These are phyloP conservation scores for Uropsilus gracilis DNA, from an alignment of 2,113 vertebrate genomes.

Conservation along the genomic window DNA sequence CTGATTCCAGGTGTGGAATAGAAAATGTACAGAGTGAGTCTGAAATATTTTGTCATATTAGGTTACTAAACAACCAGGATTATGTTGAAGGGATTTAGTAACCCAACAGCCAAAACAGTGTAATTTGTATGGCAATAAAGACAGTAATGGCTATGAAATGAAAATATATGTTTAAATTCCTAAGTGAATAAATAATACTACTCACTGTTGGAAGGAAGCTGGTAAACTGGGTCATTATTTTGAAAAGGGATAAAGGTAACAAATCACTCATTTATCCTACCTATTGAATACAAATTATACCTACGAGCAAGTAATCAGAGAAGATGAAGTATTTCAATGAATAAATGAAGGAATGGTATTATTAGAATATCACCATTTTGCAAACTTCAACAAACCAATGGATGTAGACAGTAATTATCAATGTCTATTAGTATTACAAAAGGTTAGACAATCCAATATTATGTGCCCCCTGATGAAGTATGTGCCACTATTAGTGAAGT, in stretches of 20 bases:
- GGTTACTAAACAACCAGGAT: not conserved
- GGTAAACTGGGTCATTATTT: slow-evolving; percentile 47
- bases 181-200: slow-evolving; percentile 9
- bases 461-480: not conserved
- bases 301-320: not conserved
- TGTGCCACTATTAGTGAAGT: not conserved
- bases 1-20: not conserved
- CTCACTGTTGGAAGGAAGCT: not conserved
- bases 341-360: not conserved
- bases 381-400: slow-evolving; percentile 36
- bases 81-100: not conserved
- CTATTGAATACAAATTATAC: slow-evolving; percentile 23
- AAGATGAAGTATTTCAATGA: slow-evolving; percentile 1
- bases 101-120: not conserved
- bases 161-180: slow-evolving; percentile 36
- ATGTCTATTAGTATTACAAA: slow-evolving; percentile 8
- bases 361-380: slow-evolving; percentile 12
- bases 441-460: not conserved
- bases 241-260: slow-evolving; percentile 41
- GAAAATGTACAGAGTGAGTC: not conserved
- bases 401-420: slow-evolving; percentile 15
- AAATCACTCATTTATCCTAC: slow-evolving; percentile 35
- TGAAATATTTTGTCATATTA: not conserved
- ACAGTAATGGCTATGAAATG: not conserved
- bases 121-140: not conserved